Evolutionary conservation across 2,113 vertebrate species (phyloP).

Genomic region (Apistogramma diplotaenia): DNA sequence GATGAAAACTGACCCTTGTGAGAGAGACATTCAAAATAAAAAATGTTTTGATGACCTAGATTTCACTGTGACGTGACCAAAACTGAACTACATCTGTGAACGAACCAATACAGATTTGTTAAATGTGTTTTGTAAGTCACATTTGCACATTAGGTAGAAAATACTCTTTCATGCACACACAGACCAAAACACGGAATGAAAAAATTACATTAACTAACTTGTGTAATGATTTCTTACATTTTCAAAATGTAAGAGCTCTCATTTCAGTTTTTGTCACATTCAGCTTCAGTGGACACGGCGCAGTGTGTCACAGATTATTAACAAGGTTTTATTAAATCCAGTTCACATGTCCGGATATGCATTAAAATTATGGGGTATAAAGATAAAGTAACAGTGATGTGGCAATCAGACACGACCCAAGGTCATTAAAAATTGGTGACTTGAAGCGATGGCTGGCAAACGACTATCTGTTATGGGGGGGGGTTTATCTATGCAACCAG

Average conservation of each 20-base stretch:
- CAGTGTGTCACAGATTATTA: neutral
- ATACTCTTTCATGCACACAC: neutral
- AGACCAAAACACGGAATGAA: neutral
- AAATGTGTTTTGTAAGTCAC: too few species aligned
- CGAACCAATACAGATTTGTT: too few species aligned
- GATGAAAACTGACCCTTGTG: neutral
- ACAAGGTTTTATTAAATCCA: neutral
- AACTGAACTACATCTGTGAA: neutral
- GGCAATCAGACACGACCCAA: neutral
- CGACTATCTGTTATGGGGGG: fast-evolving
- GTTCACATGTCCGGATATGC: neutral
- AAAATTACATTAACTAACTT: neutral
- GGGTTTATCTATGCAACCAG: neutral
- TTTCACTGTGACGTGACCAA: neutral
- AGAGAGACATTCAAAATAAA: neutral
- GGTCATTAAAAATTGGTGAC: neutral
- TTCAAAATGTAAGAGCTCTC: neutral
- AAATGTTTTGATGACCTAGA: neutral
- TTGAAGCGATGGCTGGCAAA: neutral
- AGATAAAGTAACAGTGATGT: neutral
- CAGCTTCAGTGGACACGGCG: neutral
- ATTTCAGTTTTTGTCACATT: neutral
- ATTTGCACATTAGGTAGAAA: neutral
- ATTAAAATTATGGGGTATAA: neutral
- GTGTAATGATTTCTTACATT: neutral